These are phyloP conservation scores for Myotis myotis DNA, from an alignment of 2,797 vertebrate species.

Conservation along the genomic window DNA sequence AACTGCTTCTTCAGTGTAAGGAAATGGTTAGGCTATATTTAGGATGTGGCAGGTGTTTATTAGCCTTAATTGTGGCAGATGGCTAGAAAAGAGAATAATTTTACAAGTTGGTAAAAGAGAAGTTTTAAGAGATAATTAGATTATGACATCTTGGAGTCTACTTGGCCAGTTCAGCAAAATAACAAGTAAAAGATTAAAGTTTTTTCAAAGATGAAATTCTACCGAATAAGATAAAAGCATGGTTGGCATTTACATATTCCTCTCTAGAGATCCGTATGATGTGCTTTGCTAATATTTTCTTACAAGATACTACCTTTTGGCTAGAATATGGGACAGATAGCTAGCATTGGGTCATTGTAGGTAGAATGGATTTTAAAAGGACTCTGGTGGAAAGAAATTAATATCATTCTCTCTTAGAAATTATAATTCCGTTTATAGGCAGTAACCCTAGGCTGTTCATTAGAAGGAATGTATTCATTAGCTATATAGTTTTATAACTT, in stretches of 20 bases:
- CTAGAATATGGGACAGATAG: slow-evolving; percentile 8
- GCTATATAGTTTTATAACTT: not conserved
- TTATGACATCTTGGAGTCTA: not conserved
- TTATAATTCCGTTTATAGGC: slow-evolving; percentile 5
- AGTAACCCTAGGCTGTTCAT: slow-evolving; percentile 6
- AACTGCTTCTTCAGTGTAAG: slow-evolving; percentile 70
- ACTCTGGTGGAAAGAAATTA: not conserved
- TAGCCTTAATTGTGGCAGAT: slow-evolving; percentile 67
- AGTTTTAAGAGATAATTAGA: slow-evolving; percentile 49
- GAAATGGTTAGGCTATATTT: slow-evolving; percentile 79
- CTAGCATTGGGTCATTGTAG: slow-evolving; percentile 25
- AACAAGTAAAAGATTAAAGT: slow-evolving; percentile 56
- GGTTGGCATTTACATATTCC: slow-evolving; percentile 30
- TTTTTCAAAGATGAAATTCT: slow-evolving; percentile 62
- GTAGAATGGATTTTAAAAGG: slow-evolving; percentile 8
- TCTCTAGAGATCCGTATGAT: slow-evolving; percentile 35
- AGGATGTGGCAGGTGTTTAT: slow-evolving; percentile 74
- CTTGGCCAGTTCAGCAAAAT: slow-evolving; percentile 9
- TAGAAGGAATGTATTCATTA: slow-evolving; percentile 43
- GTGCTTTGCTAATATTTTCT: slow-evolving; percentile 34
- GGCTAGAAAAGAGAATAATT: slow-evolving; percentile 59
- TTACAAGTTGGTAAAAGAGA: slow-evolving; percentile 54
- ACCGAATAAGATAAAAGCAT: slow-evolving; percentile 45
- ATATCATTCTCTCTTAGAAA: slow-evolving; percentile 26
- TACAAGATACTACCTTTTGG: slow-evolving; percentile 7